Base-by-base conservation (phyloP, 2,888 invertebrate species). In the Dicranocentrus wangi region DNA sequence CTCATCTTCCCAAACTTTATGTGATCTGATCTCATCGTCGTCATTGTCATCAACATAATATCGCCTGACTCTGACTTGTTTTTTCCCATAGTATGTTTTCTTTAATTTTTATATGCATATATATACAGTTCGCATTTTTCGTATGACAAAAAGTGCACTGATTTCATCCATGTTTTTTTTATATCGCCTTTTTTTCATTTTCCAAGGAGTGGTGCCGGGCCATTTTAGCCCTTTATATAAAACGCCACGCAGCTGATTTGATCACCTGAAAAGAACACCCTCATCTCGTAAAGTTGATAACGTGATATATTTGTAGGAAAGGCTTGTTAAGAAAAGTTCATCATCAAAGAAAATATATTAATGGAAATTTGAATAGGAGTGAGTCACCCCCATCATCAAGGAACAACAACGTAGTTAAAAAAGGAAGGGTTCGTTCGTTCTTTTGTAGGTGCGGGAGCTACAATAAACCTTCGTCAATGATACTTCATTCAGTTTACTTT, bases 21-120 rank as follows among this genome's bases (percentile, higher is more conserved):
- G 32, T 43, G 19, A 42, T 27, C 78, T 78, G 71, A 71, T 42
- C 78, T 78, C 70, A 78, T 77, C 76, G n/a, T 66, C 43, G 21
- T 69, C 61, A 61, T 61, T 21, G 27, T 68, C 32, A 43, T 32
- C 17, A 60, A n/a, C 19, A 32, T 60, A n/a, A 17, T 8, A 39
- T n/a, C 5, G 32, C 32, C 10, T 32, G 5, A 32, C 10, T 32
- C 32, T 7, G 3, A 32, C 10, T 32, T 32, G 32, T 3, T n/a
- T n/a, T n/a, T 32, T 32, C 32, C 32, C 32, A 32, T 32, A n/a
- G n/a, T n/a, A n/a, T n/a, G n/a, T n/a, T n/a, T n/a, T n/a, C n/a
- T n/a, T n/a, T n/a, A n/a, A n/a, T n/a, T n/a, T n/a, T n/a, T n/a
- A n/a, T n/a, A n/a, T n/a, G n/a, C n/a, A n/a, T n/a, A n/a, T n/a